These are phyloP conservation scores for Panurus biarmicus DNA, from an alignment of 2,113 vertebrate species.

Conservation along the genomic window DNA sequence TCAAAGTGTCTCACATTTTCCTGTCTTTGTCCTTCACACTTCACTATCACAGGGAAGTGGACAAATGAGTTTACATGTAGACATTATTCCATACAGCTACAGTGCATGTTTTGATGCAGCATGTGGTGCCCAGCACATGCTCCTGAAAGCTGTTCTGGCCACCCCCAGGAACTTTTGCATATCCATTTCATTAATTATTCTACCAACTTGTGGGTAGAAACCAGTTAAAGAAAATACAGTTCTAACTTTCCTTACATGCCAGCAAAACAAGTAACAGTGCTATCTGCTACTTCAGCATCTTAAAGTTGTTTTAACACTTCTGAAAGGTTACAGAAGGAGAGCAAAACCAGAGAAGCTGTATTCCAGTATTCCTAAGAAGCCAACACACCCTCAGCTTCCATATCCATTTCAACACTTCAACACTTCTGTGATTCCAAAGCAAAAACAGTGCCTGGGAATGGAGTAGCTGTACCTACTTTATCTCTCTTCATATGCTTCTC, in stretches of 20 bases:
- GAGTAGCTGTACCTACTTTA: neutral
- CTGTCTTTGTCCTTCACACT: neutral
- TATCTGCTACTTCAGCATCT: neutral
- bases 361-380: neutral
- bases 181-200: neutral
- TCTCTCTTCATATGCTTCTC: neutral
- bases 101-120: neutral
- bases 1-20: neutral
- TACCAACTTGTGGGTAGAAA: neutral
- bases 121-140: neutral
- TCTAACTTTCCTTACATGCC: neutral
- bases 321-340: neutral
- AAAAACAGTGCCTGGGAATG: neutral
- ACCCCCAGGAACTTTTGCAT: fast-evolving
- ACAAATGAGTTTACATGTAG: neutral
- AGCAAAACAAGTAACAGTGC: neutral
- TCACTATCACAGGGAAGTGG: neutral
- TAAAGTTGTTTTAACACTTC: neutral
- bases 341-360: neutral
- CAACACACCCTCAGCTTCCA: neutral
- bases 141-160: neutral
- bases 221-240: neutral
- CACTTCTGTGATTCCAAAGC: neutral
- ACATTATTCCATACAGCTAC: neutral
- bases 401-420: neutral